Percentiles rank a stretch among this genome's conserved stretches.
Conservation (phyloP, 2,797 vertebrate species). For the Gallinago solitaria region DNA sequence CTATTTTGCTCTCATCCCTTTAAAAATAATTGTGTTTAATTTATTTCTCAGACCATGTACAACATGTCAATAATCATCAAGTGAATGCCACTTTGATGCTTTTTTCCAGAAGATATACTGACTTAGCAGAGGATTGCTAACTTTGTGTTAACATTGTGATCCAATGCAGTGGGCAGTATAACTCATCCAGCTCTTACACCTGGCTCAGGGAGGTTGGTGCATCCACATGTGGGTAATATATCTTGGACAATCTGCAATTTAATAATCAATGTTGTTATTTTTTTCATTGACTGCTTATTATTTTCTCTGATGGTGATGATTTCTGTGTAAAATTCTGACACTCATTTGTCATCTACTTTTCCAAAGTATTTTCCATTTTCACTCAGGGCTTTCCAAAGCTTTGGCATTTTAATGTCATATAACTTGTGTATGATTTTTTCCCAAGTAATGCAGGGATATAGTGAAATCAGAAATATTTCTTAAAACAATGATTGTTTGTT, state of each 20-base stretch:
- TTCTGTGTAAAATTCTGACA: background rate
- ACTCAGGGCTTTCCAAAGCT: background rate
- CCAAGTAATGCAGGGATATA: accelerated
- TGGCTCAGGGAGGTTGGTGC: background rate
- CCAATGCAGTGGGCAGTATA: background rate
- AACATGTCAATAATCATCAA: background rate
- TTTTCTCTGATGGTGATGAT: background rate
- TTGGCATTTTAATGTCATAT: background rate
- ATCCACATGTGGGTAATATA: too few species aligned
- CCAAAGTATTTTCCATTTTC: background rate
- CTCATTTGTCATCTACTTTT: background rate
- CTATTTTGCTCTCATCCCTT: background rate
- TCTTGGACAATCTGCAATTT: background rate
- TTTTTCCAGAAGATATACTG: background rate
- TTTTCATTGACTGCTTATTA: background rate
- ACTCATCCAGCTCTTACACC: background rate
- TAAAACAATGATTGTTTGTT: background rate
- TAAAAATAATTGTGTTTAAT: background rate
- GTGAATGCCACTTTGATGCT: background rate
- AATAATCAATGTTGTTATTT: background rate
- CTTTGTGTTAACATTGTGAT: background rate
- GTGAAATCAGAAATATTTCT: background rate
- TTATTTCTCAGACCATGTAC: background rate
- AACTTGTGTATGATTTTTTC: background rate
- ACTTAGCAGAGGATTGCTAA: background rate